Percentiles rank a stretch among this genome's conserved stretches.
These are phyloP conservation scores for Parotocinclus haroldoi DNA, from an alignment of 2,797 vertebrate genomes.

Conservation along the genomic window DNA sequence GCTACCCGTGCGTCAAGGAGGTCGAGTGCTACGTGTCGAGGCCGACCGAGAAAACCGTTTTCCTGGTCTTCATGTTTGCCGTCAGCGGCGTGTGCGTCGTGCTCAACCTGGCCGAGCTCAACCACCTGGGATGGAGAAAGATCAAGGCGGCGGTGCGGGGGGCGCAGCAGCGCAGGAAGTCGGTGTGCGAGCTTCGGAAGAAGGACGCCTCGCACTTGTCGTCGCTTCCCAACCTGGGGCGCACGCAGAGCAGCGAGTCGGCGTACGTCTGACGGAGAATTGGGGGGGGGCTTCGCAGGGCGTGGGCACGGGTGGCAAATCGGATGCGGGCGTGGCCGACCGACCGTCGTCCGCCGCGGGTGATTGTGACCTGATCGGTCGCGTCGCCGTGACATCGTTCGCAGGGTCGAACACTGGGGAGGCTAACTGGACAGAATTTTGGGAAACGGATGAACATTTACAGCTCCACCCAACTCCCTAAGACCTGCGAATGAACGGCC, in stretches of 20 bases:
- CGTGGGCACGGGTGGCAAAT: slow-evolving; percentile 44
- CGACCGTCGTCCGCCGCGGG: slow-evolving; percentile 16
- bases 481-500: slow-evolving; percentile 10
- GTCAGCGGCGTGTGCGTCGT: slow-evolving; percentile 88
- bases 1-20: slow-evolving; percentile 86
- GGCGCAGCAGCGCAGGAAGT: slow-evolving; percentile 79
- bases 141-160: slow-evolving; percentile 81
- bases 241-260: slow-evolving; percentile 86
- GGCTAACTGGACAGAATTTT: background rate
- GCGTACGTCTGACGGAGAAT: slow-evolving; percentile 81
- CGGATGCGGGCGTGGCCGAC: background rate
- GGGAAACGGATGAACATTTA: background rate
- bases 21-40: slow-evolving; percentile 90
- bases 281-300: slow-evolving; percentile 52
- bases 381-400: slow-evolving; percentile 1
- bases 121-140: slow-evolving; percentile 89
- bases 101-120: slow-evolving; percentile 88
- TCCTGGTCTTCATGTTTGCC: slow-evolving; percentile 89
- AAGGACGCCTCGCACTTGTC: slow-evolving; percentile 78
- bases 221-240: slow-evolving; percentile 76
- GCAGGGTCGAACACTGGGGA: slow-evolving; percentile 20
- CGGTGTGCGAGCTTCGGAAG: slow-evolving; percentile 77
- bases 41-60: slow-evolving; percentile 87
- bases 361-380: slow-evolving; percentile 37
- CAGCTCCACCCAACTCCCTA: slow-evolving; percentile 10